Percentiles rank a stretch among this genome's conserved stretches.
Conservation (phyloP, 2,888 invertebrate genomes). For the Metopia argyrocephala region DNA sequence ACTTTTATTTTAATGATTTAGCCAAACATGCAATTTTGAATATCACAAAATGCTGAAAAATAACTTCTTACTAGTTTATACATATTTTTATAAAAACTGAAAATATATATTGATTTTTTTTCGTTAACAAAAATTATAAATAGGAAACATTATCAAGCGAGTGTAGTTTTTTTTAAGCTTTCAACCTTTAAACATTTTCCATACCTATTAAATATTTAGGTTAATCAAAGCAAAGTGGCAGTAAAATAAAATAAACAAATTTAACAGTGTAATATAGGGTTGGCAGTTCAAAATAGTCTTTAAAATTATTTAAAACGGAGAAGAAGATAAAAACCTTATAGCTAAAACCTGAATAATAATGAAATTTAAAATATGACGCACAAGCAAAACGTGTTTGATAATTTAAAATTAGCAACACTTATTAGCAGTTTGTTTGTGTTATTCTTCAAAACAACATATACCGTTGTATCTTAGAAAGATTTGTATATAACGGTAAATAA, state of each 20-base stretch:
- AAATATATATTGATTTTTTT: slow-evolving; percentile 12
- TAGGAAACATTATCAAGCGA: slow-evolving; percentile 62
- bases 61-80: slow-evolving; percentile 66
- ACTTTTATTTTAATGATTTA: slow-evolving; percentile 51
- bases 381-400: not conserved
- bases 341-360: not conserved
- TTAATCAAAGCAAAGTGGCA: slow-evolving; percentile 54
- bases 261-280: not conserved
- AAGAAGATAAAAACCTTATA: slow-evolving; percentile 1
- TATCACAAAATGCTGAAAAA: slow-evolving; percentile 78
- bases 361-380: not conserved
- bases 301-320: not conserved
- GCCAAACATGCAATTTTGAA: slow-evolving; percentile 74
- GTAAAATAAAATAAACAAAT: slow-evolving; percentile 4
- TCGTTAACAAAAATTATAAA: slow-evolving; percentile 27
- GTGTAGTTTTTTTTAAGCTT: slow-evolving; percentile 10
- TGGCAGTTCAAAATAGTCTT: not conserved
- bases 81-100: slow-evolving; percentile 22
- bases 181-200: not conserved
- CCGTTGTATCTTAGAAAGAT: not conserved
- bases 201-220: not conserved
- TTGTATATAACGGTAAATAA: no score
- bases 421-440: not conserved
- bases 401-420: not conserved
- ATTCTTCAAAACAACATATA: not conserved